Percentiles rank a stretch among this genome's conserved stretches.
Evolutionary conservation across 2,888 invertebrate species (phyloP).

Genomic region (Hololepta plana): DNA sequence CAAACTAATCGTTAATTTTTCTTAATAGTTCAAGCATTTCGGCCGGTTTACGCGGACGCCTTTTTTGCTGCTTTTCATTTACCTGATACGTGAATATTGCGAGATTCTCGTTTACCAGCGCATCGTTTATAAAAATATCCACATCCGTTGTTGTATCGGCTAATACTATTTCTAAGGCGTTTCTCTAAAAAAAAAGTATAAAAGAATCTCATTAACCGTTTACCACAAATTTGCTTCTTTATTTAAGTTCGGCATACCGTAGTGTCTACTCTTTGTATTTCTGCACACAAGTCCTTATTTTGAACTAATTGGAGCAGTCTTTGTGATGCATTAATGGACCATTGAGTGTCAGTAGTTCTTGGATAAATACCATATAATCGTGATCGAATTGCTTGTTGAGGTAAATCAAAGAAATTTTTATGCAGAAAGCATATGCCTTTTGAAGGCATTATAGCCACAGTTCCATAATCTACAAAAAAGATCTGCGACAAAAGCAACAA

Average conservation of each 20-base stretch:
- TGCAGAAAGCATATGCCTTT: slow-evolving; percentile 22
- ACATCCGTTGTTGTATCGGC: slow-evolving; percentile 29
- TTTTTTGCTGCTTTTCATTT: no score
- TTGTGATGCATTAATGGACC: slow-evolving; percentile 28
- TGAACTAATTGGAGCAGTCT: slow-evolving; percentile 26
- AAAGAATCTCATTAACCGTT: no score
- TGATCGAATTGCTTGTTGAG: slow-evolving; percentile 33
- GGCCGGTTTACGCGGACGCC: no score
- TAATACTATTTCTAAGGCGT: slow-evolving; percentile 24
- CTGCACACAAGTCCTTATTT: slow-evolving; percentile 25
- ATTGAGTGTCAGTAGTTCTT: slow-evolving; percentile 24
- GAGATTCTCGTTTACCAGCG: slow-evolving; percentile 30
- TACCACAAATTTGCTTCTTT: no score
- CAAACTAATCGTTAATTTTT: no score
- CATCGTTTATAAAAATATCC: slow-evolving; percentile 32
- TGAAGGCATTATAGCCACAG: slow-evolving; percentile 26
- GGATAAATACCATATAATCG: slow-evolving; percentile 31
- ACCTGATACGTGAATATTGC: slow-evolving; percentile 23
- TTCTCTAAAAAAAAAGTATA: slow-evolving; percentile 11
- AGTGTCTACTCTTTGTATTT: slow-evolving; percentile 13
- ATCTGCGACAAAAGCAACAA: slow-evolving; percentile 26
- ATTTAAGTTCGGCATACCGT: not conserved
- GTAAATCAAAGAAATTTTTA: slow-evolving; percentile 26
- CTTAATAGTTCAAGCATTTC: no score
- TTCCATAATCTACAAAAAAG: slow-evolving; percentile 40